Evolutionary conservation across 2,113 vertebrate genomes (phyloP), one percentile per base, ranked within the genome.

Genomic region (Alaudala cheleensis): DNA sequence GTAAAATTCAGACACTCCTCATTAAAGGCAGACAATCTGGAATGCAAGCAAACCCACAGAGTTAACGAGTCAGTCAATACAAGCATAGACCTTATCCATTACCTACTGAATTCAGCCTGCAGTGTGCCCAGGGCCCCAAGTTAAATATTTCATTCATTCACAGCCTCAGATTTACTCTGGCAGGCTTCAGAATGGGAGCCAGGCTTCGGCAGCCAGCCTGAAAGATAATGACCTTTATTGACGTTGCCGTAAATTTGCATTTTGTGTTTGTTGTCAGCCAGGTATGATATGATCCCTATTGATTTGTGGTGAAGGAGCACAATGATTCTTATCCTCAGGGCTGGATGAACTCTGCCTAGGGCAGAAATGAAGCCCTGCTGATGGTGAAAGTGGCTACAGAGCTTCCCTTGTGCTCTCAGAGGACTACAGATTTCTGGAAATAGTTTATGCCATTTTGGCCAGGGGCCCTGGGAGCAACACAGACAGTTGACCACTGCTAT

Each of bases 31-130:
- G 91, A 90, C 87, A 70, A 94, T 73, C 78, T 89, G 93, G 81
- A 96, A 95, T 91, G 81, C 13, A 72, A 94, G 58, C 57, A 92
- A 92, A 91, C 25, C 77, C 84, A 80, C 78, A 69, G 34, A 93
- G 53, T 70, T 87, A 91, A 57, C 15, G 8, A 69, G 87, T 65
- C 57, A 80, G 89, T 76, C 91, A 76, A 24, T 42, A 72, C 42
- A 81, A 94, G 78, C 5, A 82, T 7, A 89, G n/a, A 21, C 39
- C 78, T 84, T 42, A 79, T 19, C 31, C 69, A 42, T 51, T 81
- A 62, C 89, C 86, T 57, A 42, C 81, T 60, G 81, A 57, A 72
- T 51, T 81, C 91, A 94, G 54, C 60, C 60, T 88, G 45, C 39
- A 86, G 24, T n/a, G 26, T 82, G 58, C 54, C 58, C 29, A 53